Base-by-base conservation (phyloP, 37 sponge, comb jelly and placozoan species). In the Halisarca cf. caerulea region DNA sequence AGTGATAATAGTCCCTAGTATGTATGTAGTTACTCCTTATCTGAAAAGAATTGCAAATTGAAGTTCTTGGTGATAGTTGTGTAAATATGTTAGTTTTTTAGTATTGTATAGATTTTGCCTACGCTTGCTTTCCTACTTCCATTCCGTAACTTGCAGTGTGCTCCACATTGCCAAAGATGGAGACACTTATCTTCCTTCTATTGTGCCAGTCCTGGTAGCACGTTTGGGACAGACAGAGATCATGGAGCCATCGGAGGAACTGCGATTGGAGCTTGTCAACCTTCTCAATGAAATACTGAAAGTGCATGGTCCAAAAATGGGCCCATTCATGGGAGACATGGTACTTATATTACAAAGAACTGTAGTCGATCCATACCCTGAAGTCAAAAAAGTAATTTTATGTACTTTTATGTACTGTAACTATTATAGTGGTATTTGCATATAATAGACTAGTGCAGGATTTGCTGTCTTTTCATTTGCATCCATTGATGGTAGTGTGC, bases 381-480 rank as follows among this genome's bases (percentile, higher is more conserved):
- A 98, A 79, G 89, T 94, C 4, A 98, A 98, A 83, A 98, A 98
- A 91, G 95, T n/a, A n/a, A n/a, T n/a, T n/a, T n/a, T n/a, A n/a
- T n/a, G n/a, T n/a, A n/a, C n/a, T n/a, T n/a, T n/a, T n/a, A n/a
- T n/a, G n/a, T n/a, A n/a, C n/a, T n/a, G n/a, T n/a, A n/a, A n/a
- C n/a, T n/a, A n/a, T n/a, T n/a, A n/a, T n/a, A n/a, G n/a, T n/a
- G n/a, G n/a, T n/a, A n/a, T n/a, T n/a, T n/a, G n/a, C n/a, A n/a
- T n/a, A n/a, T n/a, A n/a, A n/a, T n/a, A n/a, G n/a, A n/a, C n/a
- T n/a, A n/a, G n/a, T n/a, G n/a, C n/a, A n/a, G n/a, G n/a, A n/a
- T n/a, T n/a, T n/a, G n/a, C n/a, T n/a, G n/a, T n/a, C n/a, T n/a
- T n/a, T n/a, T n/a, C n/a, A n/a, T n/a, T n/a, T n/a, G n/a, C n/a